A percentile compares a stretch with the other conserved stretches of the same genome.
phyloP scores from a whole-genome alignment of 2,113 vertebrate species.

The Oncorhynchus mykiss region DNA sequence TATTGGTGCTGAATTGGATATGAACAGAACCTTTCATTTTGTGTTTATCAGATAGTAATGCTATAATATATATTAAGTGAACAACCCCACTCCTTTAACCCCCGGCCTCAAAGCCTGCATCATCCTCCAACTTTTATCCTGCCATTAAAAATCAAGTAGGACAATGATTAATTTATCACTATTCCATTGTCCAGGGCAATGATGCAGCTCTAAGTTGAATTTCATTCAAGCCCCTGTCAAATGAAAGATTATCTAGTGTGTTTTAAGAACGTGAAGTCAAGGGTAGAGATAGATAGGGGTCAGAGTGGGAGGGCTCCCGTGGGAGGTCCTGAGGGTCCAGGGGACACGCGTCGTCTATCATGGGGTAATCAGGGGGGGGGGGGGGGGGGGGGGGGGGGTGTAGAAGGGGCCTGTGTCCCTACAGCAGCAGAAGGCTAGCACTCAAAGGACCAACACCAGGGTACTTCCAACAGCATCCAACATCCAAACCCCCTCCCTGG shows the following conservation, averaged over 20 bases:
- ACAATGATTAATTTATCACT: slow-evolving; percentile 69
- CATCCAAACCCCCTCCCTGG: slow-evolving; percentile 29
- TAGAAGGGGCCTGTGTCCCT: slow-evolving; percentile 25
- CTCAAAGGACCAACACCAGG: slow-evolving; percentile 48
- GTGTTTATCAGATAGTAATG: slow-evolving; percentile 6
- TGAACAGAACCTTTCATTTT: no score
- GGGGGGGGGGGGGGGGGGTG: slow-evolving; percentile 32
- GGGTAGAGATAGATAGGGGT: slow-evolving; percentile 68
- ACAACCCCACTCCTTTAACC: background rate
- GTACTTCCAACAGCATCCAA: slow-evolving; percentile 22
- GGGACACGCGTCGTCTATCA: slow-evolving; percentile 74
- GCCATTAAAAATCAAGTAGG: slow-evolving; percentile 26
- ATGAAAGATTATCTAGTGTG: slow-evolving; percentile 82
- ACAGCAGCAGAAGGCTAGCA: slow-evolving; percentile 67
- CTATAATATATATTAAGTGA: slow-evolving; percentile 21
- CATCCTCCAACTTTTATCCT: slow-evolving; percentile 15
- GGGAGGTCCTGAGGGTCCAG: slow-evolving; percentile 68
- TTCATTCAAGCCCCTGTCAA: slow-evolving; percentile 77
- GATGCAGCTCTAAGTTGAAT: slow-evolving; percentile 71
- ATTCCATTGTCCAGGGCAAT: slow-evolving; percentile 68
- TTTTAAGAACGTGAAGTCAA: slow-evolving; percentile 77
- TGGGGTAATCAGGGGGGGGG: slow-evolving; percentile 68
- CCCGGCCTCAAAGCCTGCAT: slow-evolving; percentile 19
- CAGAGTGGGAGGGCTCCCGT: slow-evolving; percentile 72
- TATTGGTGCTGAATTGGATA: no score